These are phyloP conservation scores for Spisula subtruncata DNA, from an alignment of 2,888 invertebrate species.

Conservation along the genomic window DNA sequence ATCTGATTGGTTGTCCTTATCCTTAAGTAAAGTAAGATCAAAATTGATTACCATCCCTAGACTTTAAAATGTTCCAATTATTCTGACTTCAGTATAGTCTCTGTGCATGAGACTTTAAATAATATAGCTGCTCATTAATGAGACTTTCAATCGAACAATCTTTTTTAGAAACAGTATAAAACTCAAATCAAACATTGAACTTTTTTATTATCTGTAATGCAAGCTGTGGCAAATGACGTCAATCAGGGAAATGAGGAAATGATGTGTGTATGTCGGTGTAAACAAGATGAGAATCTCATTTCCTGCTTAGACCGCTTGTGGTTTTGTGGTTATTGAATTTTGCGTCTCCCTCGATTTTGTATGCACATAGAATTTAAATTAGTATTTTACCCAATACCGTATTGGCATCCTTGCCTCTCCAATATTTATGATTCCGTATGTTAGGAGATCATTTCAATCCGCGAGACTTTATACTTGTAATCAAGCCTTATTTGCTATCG, in stretches of 20 bases:
- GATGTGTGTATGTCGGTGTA: not conserved
- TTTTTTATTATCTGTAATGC: not conserved
- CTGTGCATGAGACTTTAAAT: too few relatives aligned
- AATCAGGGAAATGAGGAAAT: not conserved
- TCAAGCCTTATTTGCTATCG: too few relatives aligned
- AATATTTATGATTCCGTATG: not conserved
- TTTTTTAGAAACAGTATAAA: too few relatives aligned
- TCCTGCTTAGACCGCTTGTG: not conserved
- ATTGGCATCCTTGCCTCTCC: not conserved
- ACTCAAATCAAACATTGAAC: too few relatives aligned
- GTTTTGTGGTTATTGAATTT: slow-evolving; percentile 2
- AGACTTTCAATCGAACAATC: too few relatives aligned
- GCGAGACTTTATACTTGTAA: too few relatives aligned
- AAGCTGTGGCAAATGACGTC: not conserved
- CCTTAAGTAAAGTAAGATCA: too few relatives aligned
- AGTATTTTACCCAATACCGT: not conserved
- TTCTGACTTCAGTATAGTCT: too few relatives aligned
- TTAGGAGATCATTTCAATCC: not conserved
- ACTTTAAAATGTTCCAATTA: too few relatives aligned
- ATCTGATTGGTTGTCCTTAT: too few relatives aligned
- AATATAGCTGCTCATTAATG: too few relatives aligned
- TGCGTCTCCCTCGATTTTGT: not conserved
- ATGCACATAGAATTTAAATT: slow-evolving; percentile 16
- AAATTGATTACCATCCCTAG: too few relatives aligned
- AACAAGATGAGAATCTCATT: slow-evolving; percentile 17